These are phyloP conservation scores for Diadromus collaris DNA, from an alignment of 2,888 invertebrate species.

Conservation along the genomic window DNA sequence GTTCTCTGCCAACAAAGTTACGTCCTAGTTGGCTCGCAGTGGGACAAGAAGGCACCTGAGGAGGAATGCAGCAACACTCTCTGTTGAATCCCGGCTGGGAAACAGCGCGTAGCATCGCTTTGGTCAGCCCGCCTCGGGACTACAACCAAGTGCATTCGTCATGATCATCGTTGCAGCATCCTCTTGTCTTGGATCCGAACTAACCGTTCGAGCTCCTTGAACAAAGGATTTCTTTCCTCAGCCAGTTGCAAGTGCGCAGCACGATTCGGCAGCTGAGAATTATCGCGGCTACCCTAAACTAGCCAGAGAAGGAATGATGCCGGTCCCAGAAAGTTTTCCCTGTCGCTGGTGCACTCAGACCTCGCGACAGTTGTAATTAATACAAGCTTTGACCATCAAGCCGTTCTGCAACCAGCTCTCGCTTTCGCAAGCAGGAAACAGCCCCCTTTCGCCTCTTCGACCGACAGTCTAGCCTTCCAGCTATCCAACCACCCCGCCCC, in stretches of 20 bases:
- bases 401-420: constrained; percentile 53
- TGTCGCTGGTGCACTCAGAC: constrained; percentile 62
- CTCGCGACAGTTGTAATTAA: constrained; percentile 73
- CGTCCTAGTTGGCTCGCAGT: constrained; percentile 18
- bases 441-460: not conserved
- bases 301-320: constrained; percentile 59
- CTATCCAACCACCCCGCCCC: not conserved
- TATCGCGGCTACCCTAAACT: constrained; percentile 47
- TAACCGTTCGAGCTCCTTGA: not conserved
- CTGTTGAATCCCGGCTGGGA: constrained; percentile 20
- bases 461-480: constrained; percentile 1
- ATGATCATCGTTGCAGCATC: not conserved
- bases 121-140: not conserved
- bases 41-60: constrained; percentile 17
- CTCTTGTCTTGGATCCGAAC: not conserved
- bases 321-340: constrained; percentile 57
- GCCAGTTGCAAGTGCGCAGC: not conserved
- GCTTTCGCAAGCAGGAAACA: constrained; percentile 34
- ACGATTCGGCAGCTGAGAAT: constrained; percentile 50
- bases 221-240: not conserved
- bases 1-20: constrained; percentile 54
- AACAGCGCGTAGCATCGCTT: not conserved
- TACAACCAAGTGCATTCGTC: not conserved
- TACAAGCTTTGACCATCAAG: constrained; percentile 76
- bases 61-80: constrained; percentile 29